Base-by-base conservation (phyloP, 2,888 invertebrate species). In the Carterocephalus palaemon region DNA sequence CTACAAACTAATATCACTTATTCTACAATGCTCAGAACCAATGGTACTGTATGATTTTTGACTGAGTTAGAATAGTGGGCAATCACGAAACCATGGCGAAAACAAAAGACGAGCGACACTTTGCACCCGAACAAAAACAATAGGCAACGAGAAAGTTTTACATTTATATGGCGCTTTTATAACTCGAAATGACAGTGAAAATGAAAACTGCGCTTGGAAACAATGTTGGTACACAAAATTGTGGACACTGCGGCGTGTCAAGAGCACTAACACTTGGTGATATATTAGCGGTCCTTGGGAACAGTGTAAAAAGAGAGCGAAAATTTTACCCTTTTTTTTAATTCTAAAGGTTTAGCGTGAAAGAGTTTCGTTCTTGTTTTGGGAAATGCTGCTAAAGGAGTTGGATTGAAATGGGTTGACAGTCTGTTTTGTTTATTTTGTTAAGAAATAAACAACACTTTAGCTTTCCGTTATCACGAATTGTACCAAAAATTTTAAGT, bases 231-330 rank as follows among this genome's bases (percentile, higher is more conserved):
- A 46, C 52, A 49, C 55, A 50, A 51, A 57, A 56, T 52, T 57
- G 57, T 58, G 54, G 15, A 42, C 42, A 26, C 17, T 32, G 57
- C 53, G 70, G 70, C 67, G 31, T 70, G 78, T 76, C 77, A 77
- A 53, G 59, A 61, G 55, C 75, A 77, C 65, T 64, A 67, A 60
- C 65, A 55, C 65, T 56, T 51, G 28, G 23, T 75, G 70, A 75
- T 68, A 48, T 48, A 50, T 47, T 46, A 29, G 33, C 20, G 34
- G 34, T 7, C 8, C 24, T 32, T 15, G 47, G 45, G 46, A 49
- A 61, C 60, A 59, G 42, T 33, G 16, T 50, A 41, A 19, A 23
- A 23, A 48, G 59, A n/a, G 56, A 17, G 60, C 49, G 28, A 24
- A 39, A 16, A 26, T 29, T 16, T 29, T 16, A 29, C 7, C 8